A percentile compares a stretch with the other conserved stretches of the same genome.
Conservation (phyloP, 1,140 invertebrate genomes). For the Penaeus vannamei region DNA sequence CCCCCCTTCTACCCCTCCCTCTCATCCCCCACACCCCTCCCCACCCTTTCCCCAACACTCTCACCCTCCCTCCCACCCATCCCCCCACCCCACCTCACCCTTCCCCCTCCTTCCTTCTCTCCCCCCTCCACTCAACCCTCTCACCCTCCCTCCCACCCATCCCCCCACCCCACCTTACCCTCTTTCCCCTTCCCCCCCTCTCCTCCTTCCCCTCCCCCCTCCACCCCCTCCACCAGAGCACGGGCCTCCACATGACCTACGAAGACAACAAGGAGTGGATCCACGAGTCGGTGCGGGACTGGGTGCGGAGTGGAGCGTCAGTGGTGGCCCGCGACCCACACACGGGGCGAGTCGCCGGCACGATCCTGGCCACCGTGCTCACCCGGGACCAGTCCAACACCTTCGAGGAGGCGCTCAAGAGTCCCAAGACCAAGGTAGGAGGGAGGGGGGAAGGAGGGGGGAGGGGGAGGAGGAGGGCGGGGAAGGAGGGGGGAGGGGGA, state of each 20-base stretch:
- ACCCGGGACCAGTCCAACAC: slow-evolving; percentile 63
- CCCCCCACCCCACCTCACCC: no score
- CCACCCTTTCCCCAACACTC: no score
- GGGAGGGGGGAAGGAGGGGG: no score
- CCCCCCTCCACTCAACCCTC: no score
- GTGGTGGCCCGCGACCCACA: slow-evolving; percentile 59
- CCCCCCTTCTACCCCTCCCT: no score
- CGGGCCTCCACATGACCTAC: slow-evolving; percentile 68
- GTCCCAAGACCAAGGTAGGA: slow-evolving; percentile 63
- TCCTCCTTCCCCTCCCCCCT: background rate
- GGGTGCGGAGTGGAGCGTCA: slow-evolving; percentile 64
- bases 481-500: no score
- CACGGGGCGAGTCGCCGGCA: slow-evolving; percentile 58
- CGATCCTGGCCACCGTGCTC: slow-evolving; percentile 65
- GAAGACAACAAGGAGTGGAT: slow-evolving; percentile 68
- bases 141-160: no score
- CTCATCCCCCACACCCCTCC: no score
- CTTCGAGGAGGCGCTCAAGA: slow-evolving; percentile 64
- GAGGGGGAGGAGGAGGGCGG: no score
- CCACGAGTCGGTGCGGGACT: slow-evolving; percentile 59
- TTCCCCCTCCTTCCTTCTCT: no score
- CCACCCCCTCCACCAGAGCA: slow-evolving; percentile 55
- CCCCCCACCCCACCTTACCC: background rate
- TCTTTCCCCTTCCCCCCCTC: background rate
- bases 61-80: no score